phyloP scores from a whole-genome alignment of 2,888 invertebrate genomes.

The Loripinus fragilis region DNA sequence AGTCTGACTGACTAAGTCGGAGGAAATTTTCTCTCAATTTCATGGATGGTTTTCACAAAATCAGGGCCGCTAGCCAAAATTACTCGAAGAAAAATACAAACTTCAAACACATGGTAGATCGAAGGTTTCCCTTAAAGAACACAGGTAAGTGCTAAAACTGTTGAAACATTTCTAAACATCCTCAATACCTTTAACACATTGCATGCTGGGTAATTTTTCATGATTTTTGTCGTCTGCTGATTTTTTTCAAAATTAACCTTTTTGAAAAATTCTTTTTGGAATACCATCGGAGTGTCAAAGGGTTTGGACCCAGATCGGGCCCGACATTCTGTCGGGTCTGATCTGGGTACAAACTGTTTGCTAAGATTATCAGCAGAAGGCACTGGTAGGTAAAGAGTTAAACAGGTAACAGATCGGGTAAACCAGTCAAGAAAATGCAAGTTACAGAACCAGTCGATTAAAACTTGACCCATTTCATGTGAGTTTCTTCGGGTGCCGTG shows the following conservation, averaged over 20 bases:
- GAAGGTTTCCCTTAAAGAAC: conserved; percentile 1
- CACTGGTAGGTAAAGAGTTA: no score
- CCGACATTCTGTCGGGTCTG: no score
- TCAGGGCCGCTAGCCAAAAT: conserved; percentile 18
- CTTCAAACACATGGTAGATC: conserved; percentile 4
- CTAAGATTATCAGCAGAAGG: no score
- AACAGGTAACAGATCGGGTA: background rate
- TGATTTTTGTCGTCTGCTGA: no score
- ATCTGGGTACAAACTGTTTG: no score
- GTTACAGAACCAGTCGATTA: background rate
- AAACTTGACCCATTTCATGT: background rate
- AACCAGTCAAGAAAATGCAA: conserved; percentile 10
- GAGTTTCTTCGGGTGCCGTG: no score
- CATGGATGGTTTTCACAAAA: conserved; percentile 4
- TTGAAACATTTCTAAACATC: background rate
- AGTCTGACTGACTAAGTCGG: background rate
- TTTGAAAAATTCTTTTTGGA: no score
- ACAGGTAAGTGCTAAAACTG: conserved; percentile 3
- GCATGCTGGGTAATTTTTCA: no score
- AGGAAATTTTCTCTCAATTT: background rate
- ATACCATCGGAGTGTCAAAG: no score
- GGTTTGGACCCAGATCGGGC: no score
- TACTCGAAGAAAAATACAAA: conserved; percentile 1
- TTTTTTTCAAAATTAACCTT: no score
- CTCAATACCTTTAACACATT: background rate